Conservation (phyloP, 2,888 invertebrate genomes). For the Aphidoletes aphidimyza region DNA sequence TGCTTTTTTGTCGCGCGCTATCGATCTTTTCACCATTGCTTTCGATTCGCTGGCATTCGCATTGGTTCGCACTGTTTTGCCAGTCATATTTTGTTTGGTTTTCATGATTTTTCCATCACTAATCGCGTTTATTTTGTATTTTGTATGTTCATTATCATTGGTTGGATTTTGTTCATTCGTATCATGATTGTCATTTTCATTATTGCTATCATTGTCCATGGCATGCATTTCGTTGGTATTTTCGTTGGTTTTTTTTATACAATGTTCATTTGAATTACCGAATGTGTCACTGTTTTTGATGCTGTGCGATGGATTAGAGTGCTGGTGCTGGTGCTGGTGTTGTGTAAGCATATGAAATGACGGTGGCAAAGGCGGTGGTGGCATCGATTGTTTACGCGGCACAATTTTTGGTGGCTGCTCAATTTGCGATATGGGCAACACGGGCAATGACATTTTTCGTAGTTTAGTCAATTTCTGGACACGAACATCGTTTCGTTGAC, state of each 20-base stretch:
- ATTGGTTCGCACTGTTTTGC: not conserved
- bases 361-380: constrained; percentile 54
- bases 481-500: not conserved
- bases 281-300: not conserved
- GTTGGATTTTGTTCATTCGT: not conserved
- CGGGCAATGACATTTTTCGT: constrained; percentile 39
- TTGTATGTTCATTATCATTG: not conserved
- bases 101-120: constrained; percentile 8
- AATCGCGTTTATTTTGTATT: not conserved
- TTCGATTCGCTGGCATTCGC: not conserved
- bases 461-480: constrained; percentile 1
- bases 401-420: constrained; percentile 54
- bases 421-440: not conserved
- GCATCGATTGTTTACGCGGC: constrained; percentile 55
- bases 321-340: no score
- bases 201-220: constrained; percentile 49
- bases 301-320: constrained; percentile 54
- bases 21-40: not conserved
- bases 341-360: constrained; percentile 28
- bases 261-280: not conserved
- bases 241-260: constrained; percentile 55
- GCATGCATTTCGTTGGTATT: constrained; percentile 17
- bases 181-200: constrained; percentile 56
- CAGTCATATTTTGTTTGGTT: not conserved
- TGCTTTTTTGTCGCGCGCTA: constrained; percentile 59